These are phyloP conservation scores for Erythrocebus patas DNA, from an alignment of 2,113 vertebrate genomes.

Conservation along the genomic window DNA sequence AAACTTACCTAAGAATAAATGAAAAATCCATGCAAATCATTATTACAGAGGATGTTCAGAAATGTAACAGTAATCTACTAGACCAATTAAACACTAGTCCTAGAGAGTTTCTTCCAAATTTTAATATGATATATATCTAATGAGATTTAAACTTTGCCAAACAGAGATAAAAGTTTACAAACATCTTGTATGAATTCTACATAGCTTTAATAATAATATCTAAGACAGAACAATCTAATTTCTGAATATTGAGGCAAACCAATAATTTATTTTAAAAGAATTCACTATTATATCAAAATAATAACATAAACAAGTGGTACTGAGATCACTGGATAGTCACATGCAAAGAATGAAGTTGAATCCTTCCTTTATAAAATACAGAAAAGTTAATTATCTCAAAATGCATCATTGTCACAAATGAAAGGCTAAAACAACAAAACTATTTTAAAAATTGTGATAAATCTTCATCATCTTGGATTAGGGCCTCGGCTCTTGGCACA, in stretches of 20 bases:
- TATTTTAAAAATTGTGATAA: background rate
- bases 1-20: background rate
- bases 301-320: background rate
- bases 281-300: background rate
- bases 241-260: background rate
- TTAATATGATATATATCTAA: background rate
- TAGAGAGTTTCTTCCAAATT: background rate
- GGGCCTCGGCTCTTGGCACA: background rate
- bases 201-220: background rate
- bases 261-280: background rate
- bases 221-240: background rate
- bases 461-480: background rate
- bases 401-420: background rate
- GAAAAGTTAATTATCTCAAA: background rate
- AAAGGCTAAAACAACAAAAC: background rate
- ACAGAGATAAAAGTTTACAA: background rate
- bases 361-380: background rate
- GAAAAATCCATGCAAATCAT: background rate
- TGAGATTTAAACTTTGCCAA: background rate
- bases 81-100: background rate
- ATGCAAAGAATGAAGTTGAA: background rate
- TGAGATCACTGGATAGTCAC: background rate
- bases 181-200: background rate
- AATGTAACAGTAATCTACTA: background rate
- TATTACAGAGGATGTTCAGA: background rate